Conservation (phyloP, 92 coral and sea anemone species). For the Actinernus sp. region DNA sequence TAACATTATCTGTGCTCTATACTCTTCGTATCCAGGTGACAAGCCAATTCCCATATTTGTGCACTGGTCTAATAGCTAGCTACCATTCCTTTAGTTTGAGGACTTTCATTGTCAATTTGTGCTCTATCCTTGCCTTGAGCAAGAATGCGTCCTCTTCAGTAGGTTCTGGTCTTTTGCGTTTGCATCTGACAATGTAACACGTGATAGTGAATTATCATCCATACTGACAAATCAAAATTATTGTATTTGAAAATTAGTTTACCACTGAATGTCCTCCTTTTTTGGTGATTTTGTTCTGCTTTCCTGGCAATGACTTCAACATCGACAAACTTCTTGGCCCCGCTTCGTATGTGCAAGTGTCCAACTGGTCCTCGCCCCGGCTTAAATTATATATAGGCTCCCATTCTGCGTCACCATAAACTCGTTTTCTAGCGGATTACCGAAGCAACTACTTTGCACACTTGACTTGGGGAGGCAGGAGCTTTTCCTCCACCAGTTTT, state of each 20-base stretch:
- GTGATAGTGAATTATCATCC: not conserved
- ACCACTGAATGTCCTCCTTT: slow-evolving; percentile 20
- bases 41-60: slow-evolving; percentile 12
- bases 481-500: no score
- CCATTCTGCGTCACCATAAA: slow-evolving; percentile 19
- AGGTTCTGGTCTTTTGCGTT: slow-evolving; percentile 2
- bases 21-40: slow-evolving; percentile 25
- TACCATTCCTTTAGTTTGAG: slow-evolving; percentile 39
- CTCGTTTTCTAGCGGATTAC: slow-evolving; percentile 19
- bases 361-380: slow-evolving; percentile 6
- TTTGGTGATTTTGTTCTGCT: slow-evolving; percentile 12
- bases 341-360: not conserved
- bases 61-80: slow-evolving; percentile 22
- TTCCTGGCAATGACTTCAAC: slow-evolving; percentile 10
- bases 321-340: slow-evolving; percentile 23
- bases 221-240: slow-evolving; percentile 1
- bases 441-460: no score
- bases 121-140: slow-evolving; percentile 13
- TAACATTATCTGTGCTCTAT: no score
- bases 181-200: slow-evolving; percentile 12
- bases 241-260: slow-evolving; percentile 6
- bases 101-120: slow-evolving; percentile 12
- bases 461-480: no score
- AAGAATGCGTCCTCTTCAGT: slow-evolving; percentile 13
- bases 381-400: not conserved